phyloP scores from a whole-genome alignment of 2,888 invertebrate genomes.

The Andrena flavipes region DNA sequence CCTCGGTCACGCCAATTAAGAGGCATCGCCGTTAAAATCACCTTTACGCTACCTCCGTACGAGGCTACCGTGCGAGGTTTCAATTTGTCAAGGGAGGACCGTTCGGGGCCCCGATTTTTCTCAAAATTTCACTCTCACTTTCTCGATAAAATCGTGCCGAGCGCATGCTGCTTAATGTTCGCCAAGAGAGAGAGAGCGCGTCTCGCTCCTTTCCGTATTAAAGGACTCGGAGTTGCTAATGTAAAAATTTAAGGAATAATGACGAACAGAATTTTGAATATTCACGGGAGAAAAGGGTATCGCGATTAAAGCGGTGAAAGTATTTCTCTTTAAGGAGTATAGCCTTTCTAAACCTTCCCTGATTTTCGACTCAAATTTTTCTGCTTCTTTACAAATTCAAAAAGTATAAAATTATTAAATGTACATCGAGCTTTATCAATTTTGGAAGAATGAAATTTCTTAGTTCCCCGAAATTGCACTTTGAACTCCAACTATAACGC shows the following conservation, averaged over 20 bases:
- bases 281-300: too few relatives aligned
- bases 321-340: too few relatives aligned
- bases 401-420: too few relatives aligned
- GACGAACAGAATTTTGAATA: too few relatives aligned
- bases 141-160: not conserved
- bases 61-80: slow-evolving; percentile 70
- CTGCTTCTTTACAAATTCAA: too few relatives aligned
- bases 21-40: slow-evolving; percentile 78
- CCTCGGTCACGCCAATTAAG: slow-evolving; percentile 79
- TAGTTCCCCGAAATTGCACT: too few relatives aligned
- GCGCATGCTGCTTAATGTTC: not conserved
- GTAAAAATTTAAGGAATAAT: not conserved
- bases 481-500: too few relatives aligned
- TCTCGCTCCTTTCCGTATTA: not conserved
- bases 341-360: too few relatives aligned
- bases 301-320: too few relatives aligned
- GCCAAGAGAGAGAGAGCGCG: not conserved
- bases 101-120: slow-evolving; percentile 33
- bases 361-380: too few relatives aligned
- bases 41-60: slow-evolving; percentile 62
- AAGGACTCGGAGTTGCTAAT: not conserved
- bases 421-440: too few relatives aligned
- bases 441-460: too few relatives aligned
- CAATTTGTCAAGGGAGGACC: slow-evolving; percentile 65
- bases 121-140: slow-evolving; percentile 50